Conservation (phyloP, 1,140 invertebrate genomes). For the Aphidius ervi region DNA sequence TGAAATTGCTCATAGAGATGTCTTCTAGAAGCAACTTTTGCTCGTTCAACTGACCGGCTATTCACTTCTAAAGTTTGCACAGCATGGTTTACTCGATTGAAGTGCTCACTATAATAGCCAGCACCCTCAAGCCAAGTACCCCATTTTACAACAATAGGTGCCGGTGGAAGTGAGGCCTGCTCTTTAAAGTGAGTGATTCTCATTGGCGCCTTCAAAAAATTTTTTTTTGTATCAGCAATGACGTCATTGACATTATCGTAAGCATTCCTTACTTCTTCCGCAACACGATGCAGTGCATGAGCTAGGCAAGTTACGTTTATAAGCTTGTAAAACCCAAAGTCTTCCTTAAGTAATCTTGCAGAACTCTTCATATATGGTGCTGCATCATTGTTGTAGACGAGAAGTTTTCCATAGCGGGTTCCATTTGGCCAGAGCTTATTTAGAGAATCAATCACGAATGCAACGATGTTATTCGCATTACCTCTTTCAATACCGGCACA, state of each 20-base stretch:
- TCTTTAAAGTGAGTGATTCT: constrained; percentile 35
- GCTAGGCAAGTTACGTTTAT: constrained; percentile 41
- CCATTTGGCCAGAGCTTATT: constrained; percentile 16
- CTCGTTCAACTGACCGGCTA: no score
- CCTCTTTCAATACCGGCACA: background rate
- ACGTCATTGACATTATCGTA: constrained; percentile 29
- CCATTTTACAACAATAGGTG: constrained; percentile 44
- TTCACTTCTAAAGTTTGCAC: no score
- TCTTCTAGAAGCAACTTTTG: no score
- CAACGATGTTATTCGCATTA: constrained; percentile 7
- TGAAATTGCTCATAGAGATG: no score
- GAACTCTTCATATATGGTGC: constrained; percentile 37
- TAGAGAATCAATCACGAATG: background rate
- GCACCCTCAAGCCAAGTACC: constrained; percentile 43
- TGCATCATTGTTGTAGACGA: constrained; percentile 29
- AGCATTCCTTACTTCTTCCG: constrained; percentile 34
- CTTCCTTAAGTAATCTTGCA: constrained; percentile 28
- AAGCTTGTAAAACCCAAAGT: constrained; percentile 28
- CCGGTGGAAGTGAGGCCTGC: constrained; percentile 37
- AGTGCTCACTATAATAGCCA: constrained; percentile 36
- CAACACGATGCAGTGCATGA: constrained; percentile 39
- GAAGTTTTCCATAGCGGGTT: constrained; percentile 22
- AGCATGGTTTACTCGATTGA: constrained; percentile 8
- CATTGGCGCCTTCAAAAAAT: constrained; percentile 3
- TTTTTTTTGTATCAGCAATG: constrained; percentile 1